These are phyloP conservation scores for Microcebus tavaratra DNA, from an alignment of 2,113 vertebrate genomes.

Conservation along the genomic window DNA sequence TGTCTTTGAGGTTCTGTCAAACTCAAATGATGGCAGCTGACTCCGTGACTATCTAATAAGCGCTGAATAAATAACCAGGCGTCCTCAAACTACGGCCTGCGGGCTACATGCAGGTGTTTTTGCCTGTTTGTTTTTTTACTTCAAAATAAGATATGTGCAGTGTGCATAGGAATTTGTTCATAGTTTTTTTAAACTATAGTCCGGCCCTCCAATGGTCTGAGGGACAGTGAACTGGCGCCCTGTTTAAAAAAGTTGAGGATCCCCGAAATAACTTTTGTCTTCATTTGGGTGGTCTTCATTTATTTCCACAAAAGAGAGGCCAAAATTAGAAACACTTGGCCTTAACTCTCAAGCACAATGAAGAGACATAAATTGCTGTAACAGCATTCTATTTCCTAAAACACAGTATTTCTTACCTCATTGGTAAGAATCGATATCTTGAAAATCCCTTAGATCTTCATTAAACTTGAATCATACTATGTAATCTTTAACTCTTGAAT, in stretches of 20 bases:
- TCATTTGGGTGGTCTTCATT: not conserved
- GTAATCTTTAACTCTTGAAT: not conserved
- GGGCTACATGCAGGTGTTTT: too few species aligned
- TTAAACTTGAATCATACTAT: not conserved
- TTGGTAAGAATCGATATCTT: not conserved
- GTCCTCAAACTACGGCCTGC: too few species aligned
- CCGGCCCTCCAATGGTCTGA: too few species aligned
- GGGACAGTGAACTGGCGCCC: too few species aligned
- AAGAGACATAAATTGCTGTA: not conserved
- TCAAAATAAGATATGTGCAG: too few species aligned
- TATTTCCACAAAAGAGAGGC: not conserved
- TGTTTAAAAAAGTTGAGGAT: too few species aligned
- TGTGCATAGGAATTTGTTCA: too few species aligned
- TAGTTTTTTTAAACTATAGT: too few species aligned
- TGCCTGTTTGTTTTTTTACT: too few species aligned
- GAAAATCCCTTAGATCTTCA: not conserved
- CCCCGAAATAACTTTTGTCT: not conserved
- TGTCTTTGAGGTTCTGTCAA: not conserved
- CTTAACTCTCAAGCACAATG: not conserved
- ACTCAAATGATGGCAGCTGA: not conserved
- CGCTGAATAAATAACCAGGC: not conserved
- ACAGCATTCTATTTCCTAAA: not conserved
- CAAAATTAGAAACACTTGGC: not conserved
- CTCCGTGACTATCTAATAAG: not conserved
- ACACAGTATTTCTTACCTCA: not conserved